These are phyloP conservation scores for Archocentrus centrarchus DNA, from an alignment of 2,113 vertebrate species.

Conservation along the genomic window DNA sequence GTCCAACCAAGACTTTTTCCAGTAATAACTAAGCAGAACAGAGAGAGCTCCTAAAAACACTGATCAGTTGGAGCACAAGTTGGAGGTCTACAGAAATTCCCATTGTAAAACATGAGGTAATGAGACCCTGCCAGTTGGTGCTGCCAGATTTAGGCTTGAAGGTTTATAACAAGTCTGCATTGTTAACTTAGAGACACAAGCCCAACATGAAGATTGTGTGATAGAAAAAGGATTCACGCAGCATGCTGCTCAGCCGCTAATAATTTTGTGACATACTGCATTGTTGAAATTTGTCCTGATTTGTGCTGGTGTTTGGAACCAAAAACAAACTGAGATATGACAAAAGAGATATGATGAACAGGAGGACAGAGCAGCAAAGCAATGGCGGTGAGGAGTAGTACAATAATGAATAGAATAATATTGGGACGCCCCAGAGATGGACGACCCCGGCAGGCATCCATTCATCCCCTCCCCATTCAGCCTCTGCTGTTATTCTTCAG, in stretches of 20 bases:
- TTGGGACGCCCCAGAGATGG: conserved; percentile 39
- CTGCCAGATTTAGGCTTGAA: conserved; percentile 11
- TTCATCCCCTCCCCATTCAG: conserved; percentile 51
- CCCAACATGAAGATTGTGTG: not conserved
- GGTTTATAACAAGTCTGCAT: conserved; percentile 7
- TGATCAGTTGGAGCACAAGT: not conserved
- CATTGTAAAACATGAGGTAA: conserved; percentile 14
- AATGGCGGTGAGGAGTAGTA: conserved; percentile 9
- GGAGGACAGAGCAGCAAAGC: not conserved
- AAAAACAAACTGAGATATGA: conserved; percentile 26
- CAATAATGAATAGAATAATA: conserved; percentile 65
- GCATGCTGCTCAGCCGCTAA: not conserved
- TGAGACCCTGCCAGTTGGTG: not conserved
- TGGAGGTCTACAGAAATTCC: conserved; percentile 16
- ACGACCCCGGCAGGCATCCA: conserved; percentile 55
- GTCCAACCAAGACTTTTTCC: not conserved
- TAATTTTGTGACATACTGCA: conserved; percentile 1
- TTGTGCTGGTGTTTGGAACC: conserved; percentile 19
- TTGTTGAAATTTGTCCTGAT: conserved; percentile 2
- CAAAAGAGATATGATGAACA: conserved; percentile 13
- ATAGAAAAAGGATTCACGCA: conserved; percentile 3
- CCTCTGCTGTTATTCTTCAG: conserved; percentile 71
- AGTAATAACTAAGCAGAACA: not conserved
- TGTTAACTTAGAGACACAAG: conserved; percentile 4
- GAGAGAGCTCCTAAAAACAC: not conserved